phyloP scores from a whole-genome alignment of 1,140 invertebrate species.

The Macrosteles quadrilineatus region DNA sequence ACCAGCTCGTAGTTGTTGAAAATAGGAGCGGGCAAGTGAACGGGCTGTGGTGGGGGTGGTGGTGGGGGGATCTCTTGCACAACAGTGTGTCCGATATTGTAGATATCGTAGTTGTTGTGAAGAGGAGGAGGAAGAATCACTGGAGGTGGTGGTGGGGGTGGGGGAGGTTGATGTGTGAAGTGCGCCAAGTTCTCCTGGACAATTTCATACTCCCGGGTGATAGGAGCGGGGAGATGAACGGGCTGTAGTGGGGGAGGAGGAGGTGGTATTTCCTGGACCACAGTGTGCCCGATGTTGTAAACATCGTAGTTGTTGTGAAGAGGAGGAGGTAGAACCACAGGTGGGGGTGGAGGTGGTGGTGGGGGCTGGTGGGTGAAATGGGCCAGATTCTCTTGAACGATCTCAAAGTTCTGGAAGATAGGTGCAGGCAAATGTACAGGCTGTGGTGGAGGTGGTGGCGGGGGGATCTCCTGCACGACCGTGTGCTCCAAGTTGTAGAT shows the following conservation, averaged over 20 bases:
- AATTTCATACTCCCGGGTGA: neutral
- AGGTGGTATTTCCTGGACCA: constrained; percentile 1
- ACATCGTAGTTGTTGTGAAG: constrained; percentile 15
- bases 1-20: neutral
- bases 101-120: constrained; percentile 15
- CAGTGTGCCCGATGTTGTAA: neutral
- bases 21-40: neutral
- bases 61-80: neutral
- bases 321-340: neutral
- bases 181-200: neutral
- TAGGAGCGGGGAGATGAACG: constrained; percentile 11
- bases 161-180: neutral
- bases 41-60: neutral
- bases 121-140: neutral
- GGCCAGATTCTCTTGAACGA: neutral
- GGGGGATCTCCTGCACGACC: neutral
- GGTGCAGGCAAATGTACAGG: constrained; percentile 1
- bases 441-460: neutral
- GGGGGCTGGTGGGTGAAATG: constrained; percentile 3
- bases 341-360: constrained; percentile 7
- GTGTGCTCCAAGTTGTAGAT: constrained; percentile 12
- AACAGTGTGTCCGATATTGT: neutral
- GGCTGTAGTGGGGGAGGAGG: constrained; percentile 6
- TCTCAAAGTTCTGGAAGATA: constrained; percentile 6
- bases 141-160: neutral